A percentile compares a stretch with the other conserved stretches of the same genome.
Evolutionary conservation across 1,140 invertebrate genomes (phyloP).

Genomic region (Psix sp.): DNA sequence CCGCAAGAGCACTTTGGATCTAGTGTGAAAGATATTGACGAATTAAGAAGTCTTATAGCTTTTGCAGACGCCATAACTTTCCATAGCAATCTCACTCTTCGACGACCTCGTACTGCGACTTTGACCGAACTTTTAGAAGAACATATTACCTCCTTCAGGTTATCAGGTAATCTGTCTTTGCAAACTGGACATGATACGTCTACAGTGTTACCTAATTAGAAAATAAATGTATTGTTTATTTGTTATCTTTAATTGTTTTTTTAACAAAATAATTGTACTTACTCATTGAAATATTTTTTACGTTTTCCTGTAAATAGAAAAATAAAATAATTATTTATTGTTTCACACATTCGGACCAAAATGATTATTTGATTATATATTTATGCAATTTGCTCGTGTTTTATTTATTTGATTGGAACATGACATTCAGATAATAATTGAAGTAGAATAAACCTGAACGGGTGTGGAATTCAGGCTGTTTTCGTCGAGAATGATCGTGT

Average conservation of each 20-base stretch:
- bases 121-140: slow-evolving; percentile 66
- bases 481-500: slow-evolving; percentile 22
- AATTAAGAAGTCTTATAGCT: slow-evolving; percentile 58
- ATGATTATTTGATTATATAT: no score
- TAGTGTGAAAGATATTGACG: slow-evolving; percentile 62
- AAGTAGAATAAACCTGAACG: slow-evolving; percentile 30
- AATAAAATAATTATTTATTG: slow-evolving; percentile 12
- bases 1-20: slow-evolving; percentile 65
- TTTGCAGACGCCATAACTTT: slow-evolving; percentile 50
- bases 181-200: slow-evolving; percentile 66
- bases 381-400: no score
- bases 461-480: slow-evolving; percentile 6
- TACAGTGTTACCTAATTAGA: slow-evolving; percentile 15
- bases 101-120: slow-evolving; percentile 66
- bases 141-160: slow-evolving; percentile 68
- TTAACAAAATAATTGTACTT: slow-evolving; percentile 3
- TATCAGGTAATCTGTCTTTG: slow-evolving; percentile 62
- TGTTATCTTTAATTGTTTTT: no score
- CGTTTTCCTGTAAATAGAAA: slow-evolving; percentile 10
- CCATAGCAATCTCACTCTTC: slow-evolving; percentile 66
- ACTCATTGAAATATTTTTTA: slow-evolving; percentile 10
- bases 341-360: no score
- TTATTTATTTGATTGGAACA: no score
- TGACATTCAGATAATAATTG: no score
- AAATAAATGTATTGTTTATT: no score